Conservation (phyloP, 35 echinoderm and acorn worm genomes). For the Apostichopus parvimensis region DNA sequence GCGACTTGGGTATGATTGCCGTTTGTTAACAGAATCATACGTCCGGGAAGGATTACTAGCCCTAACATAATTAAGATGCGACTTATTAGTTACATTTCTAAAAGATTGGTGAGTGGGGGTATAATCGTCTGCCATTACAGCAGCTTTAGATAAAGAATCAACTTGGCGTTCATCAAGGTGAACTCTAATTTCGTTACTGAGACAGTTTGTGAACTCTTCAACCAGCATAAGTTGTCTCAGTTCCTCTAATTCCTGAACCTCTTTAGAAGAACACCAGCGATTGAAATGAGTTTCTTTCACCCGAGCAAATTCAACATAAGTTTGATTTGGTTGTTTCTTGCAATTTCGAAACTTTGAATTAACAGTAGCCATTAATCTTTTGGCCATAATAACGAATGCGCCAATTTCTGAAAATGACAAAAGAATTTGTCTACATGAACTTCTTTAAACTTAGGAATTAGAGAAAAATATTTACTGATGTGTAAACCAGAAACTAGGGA, state of each 20-base stretch:
- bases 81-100: too few relatives aligned
- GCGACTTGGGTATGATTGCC: background rate
- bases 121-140: conserved; percentile 46
- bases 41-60: background rate
- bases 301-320: conserved; percentile 33
- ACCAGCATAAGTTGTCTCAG: conserved; percentile 18
- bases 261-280: conserved; percentile 3
- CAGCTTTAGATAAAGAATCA: background rate
- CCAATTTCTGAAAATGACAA: background rate
- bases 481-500: background rate
- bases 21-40: too few relatives aligned
- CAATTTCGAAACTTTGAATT: background rate
- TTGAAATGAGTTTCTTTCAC: background rate
- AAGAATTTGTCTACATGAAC: background rate
- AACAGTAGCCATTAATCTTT: background rate
- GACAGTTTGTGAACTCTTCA: conserved; percentile 35
- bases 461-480: background rate
- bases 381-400: background rate
- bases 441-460: background rate
- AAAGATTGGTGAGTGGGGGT: conserved; percentile 4
- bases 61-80: background rate
- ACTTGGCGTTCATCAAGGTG: conserved; percentile 4
- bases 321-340: background rate
- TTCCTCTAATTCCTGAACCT: background rate
- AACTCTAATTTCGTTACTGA: background rate